phyloP scores from a whole-genome alignment of 23 tunicate species.

The Oikopleura dioica region DNA sequence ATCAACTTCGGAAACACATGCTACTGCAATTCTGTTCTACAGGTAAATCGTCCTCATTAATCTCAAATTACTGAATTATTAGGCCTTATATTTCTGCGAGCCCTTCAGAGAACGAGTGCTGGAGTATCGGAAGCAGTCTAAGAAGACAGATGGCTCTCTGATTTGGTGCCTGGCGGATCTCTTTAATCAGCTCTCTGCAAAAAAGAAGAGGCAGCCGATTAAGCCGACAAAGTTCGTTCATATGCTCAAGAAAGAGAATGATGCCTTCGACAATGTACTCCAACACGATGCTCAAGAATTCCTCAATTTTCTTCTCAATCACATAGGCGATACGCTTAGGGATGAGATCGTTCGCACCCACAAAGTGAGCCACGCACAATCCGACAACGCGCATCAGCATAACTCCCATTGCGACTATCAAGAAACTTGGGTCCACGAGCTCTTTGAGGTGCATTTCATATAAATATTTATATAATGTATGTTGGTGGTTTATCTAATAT shows the following conservation, averaged over 20 bases:
- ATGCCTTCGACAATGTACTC: slow-evolving; percentile 85
- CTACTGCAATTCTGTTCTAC: slow-evolving; percentile 88
- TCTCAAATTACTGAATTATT: not conserved
- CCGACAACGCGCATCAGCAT: not conserved
- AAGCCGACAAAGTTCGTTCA: slow-evolving; percentile 81
- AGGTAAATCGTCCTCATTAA: slow-evolving; percentile 6
- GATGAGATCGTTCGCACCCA: slow-evolving; percentile 36
- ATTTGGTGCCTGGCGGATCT: slow-evolving; percentile 67
- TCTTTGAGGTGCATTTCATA: not conserved
- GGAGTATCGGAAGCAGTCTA: slow-evolving; percentile 30
- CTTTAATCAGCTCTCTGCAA: slow-evolving; percentile 33
- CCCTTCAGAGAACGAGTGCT: slow-evolving; percentile 90
- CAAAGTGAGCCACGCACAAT: no score
- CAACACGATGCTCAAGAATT: slow-evolving; percentile 99
- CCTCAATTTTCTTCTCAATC: slow-evolving; percentile 73
- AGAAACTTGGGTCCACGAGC: slow-evolving; percentile 13
- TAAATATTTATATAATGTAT: not conserved
- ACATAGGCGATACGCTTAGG: slow-evolving; percentile 45
- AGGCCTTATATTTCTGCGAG: slow-evolving; percentile 65
- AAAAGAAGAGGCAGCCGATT: slow-evolving; percentile 49
- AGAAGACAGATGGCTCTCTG: slow-evolving; percentile 33
- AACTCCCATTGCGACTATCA: not conserved
- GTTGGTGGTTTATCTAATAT: not conserved
- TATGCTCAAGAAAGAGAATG: slow-evolving; percentile 67
- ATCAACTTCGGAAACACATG: slow-evolving; percentile 89